Evolutionary conservation across 1,140 invertebrate genomes (phyloP).

Genomic region (Frieseomelitta varia): DNA sequence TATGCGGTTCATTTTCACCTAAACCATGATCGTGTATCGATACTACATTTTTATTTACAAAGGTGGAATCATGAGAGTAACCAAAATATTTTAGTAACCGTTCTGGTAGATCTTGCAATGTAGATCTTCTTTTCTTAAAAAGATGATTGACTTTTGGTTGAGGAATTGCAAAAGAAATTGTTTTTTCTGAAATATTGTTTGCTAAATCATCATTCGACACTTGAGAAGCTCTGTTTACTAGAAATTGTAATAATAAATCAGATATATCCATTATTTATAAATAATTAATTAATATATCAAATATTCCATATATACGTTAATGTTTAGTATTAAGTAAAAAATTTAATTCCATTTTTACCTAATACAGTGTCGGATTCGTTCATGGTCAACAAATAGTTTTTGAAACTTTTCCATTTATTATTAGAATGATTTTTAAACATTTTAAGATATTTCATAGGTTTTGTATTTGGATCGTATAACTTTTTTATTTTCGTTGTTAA

Average conservation of each 20-base stretch:
- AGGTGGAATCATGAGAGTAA: neutral
- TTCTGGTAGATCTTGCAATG: neutral
- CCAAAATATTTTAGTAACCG: constrained; percentile 22
- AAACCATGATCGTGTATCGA: constrained; percentile 23
- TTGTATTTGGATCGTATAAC: neutral
- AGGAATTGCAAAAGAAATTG: neutral
- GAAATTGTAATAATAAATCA: neutral
- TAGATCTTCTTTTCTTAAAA: neutral
- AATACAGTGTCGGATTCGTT: neutral
- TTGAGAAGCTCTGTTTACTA: constrained; percentile 24
- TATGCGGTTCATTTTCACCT: constrained; percentile 4
- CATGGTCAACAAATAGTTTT: neutral
- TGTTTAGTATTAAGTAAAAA: neutral
- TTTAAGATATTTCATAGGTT: neutral
- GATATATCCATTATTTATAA: neutral
- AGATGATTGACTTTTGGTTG: neutral
- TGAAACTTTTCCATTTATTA: neutral
- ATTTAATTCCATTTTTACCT: constrained; percentile 12
- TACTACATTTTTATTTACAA: neutral
- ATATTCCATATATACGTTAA: neutral
- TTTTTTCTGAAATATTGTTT: neutral
- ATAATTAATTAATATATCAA: neutral
- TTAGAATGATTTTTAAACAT: neutral
- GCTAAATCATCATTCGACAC: neutral
- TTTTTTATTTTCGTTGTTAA: neutral